phyloP scores from a whole-genome alignment of 2,113 vertebrate species.

The Neofelis nebulosa region DNA sequence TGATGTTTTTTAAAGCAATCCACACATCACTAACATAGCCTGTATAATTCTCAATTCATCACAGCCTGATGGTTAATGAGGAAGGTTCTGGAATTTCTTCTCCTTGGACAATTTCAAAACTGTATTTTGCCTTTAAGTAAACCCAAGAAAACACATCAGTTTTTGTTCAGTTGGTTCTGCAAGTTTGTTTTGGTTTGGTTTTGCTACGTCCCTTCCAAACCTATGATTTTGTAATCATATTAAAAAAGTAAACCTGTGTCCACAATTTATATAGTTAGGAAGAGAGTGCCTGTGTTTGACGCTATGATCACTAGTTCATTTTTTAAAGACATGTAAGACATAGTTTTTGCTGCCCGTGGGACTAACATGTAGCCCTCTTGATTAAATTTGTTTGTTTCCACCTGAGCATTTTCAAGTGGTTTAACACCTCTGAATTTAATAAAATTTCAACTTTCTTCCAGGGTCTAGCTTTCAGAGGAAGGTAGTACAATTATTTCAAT shows the following conservation, averaged over 20 bases:
- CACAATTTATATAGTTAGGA: not conserved
- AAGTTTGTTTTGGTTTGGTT: not conserved
- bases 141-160: not conserved
- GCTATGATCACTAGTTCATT: not conserved
- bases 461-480: not conserved
- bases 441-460: not conserved
- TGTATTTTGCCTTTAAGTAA: conserved; percentile 18
- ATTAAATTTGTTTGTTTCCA: not conserved
- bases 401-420: not conserved
- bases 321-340: not conserved
- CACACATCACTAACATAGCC: not conserved
- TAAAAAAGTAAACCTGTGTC: not conserved
- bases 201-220: not conserved
- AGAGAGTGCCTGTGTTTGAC: not conserved
- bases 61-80: not conserved
- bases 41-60: not conserved
- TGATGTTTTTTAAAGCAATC: not conserved
- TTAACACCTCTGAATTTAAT: not conserved
- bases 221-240: not conserved
- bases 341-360: not conserved
- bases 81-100: conserved; percentile 26
- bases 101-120: not conserved
- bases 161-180: not conserved
- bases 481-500: not conserved
- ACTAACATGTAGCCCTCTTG: not conserved